These are phyloP conservation scores for Rhineura floridana DNA, from an alignment of 2,113 vertebrate species.

Conservation along the genomic window DNA sequence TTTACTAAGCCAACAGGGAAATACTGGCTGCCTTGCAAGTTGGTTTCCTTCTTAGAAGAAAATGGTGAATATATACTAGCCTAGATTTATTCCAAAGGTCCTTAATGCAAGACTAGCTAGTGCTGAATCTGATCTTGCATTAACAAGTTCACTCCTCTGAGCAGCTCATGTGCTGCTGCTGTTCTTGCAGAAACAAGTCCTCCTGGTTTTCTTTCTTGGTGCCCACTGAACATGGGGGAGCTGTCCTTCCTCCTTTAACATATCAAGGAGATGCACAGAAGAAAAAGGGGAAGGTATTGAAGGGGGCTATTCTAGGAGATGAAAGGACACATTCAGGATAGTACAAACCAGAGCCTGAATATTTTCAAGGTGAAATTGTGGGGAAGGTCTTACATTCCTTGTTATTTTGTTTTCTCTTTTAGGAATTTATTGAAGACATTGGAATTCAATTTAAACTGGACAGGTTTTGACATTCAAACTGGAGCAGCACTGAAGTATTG, in stretches of 20 bases:
- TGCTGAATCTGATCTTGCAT: neutral
- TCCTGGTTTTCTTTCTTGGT: neutral
- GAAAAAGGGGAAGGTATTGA: neutral
- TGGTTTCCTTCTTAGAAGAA: neutral
- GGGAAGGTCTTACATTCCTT: neutral
- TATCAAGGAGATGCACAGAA: neutral
- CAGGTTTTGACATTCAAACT: neutral
- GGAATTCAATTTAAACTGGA: neutral
- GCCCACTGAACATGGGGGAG: neutral
- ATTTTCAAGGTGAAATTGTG: neutral
- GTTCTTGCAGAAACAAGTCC: neutral
- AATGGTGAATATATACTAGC: neutral
- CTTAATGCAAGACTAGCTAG: neutral
- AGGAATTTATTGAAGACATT: neutral
- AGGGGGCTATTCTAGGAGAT: neutral
- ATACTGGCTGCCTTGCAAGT: neutral
- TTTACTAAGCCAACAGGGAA: neutral
- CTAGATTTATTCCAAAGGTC: neutral
- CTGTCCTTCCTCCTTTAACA: neutral
- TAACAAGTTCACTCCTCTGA: neutral
- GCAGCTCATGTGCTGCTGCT: neutral
- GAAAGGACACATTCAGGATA: neutral
- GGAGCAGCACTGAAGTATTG: too few species aligned
- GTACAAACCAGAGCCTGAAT: neutral
- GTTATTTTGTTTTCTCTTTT: neutral